Evolutionary conservation across 2,888 invertebrate species (phyloP), one percentile per base, ranked within the genome.

Genomic region (Eristalis tenax): DNA sequence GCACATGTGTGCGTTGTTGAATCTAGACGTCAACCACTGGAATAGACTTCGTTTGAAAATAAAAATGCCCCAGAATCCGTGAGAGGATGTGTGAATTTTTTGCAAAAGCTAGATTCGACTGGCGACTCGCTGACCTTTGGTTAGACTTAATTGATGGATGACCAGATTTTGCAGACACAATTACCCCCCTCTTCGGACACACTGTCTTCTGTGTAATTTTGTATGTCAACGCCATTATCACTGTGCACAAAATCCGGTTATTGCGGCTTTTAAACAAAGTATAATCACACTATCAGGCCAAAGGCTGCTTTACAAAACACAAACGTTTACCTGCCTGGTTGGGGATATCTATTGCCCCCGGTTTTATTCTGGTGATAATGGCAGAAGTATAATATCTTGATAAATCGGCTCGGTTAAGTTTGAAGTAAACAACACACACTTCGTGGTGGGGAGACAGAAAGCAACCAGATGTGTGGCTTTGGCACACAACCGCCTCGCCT

Each of bases 361-460:
- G 18, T 50, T 50, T 50, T 50, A 50, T 50, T 50, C 50, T 50
- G 35, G 64, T 66, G 86, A 75, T 75, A 82, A 78, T 71, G 74
- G 56, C 43, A 63, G 71, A 32, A 66, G 32, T 50, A 50, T 50
- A 18, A 66, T 81, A 86, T 75, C 75, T 78, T 65, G 43, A 61
- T 43, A 70, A 75, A 86, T 65, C 78, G 71, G 65, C 82, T 78
- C 73, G 69, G 50, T 77, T 80, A 13, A 76, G 82, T 35, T 79
- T 75, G 65, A 71, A 66, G 70, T 83, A 86, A 73, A 78, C 78
- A 86, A 75, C 78, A 75, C 74, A 18, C 50, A 8, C 6, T 32
- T 78, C 78, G 78, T 63, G 65, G 82, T 75, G 78, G 78, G 66
- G 75, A 32, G 50, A 38, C 18, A 18, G 18, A 50, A 50, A 8